Conservation (phyloP, 1,140 invertebrate genomes). For the Caerostris extrusa region DNA sequence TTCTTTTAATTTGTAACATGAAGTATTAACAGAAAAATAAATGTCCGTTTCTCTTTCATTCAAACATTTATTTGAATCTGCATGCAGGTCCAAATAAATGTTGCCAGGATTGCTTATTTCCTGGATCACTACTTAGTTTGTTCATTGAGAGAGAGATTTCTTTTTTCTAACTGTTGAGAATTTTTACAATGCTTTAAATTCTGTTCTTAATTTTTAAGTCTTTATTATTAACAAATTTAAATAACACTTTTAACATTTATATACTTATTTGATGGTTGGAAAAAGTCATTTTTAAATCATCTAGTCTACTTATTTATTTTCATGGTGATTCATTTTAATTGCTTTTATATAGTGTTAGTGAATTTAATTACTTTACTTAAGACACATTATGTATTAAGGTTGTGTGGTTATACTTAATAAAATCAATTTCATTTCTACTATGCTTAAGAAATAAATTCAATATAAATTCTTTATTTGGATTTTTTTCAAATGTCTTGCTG, state of each 20-base stretch:
- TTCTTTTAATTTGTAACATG: background rate
- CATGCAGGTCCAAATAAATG: background rate
- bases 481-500: no score
- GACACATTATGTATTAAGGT: no score
- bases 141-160: background rate
- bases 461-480: no score
- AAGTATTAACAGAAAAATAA: background rate
- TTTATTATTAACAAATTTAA: background rate
- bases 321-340: constrained; percentile 22
- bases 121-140: background rate
- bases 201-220: constrained; percentile 4
- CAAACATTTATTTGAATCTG: background rate
- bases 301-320: constrained; percentile 27
- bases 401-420: no score
- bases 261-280: no score
- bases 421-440: no score
- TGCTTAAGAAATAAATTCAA: no score
- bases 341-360: background rate
- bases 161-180: background rate
- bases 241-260: background rate
- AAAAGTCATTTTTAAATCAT: background rate
- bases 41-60: background rate
- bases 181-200: background rate
- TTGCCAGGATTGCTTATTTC: background rate
- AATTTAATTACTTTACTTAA: no score